Base-by-base conservation (phyloP, 2,888 invertebrate species). In the Tillus elongatus region DNA sequence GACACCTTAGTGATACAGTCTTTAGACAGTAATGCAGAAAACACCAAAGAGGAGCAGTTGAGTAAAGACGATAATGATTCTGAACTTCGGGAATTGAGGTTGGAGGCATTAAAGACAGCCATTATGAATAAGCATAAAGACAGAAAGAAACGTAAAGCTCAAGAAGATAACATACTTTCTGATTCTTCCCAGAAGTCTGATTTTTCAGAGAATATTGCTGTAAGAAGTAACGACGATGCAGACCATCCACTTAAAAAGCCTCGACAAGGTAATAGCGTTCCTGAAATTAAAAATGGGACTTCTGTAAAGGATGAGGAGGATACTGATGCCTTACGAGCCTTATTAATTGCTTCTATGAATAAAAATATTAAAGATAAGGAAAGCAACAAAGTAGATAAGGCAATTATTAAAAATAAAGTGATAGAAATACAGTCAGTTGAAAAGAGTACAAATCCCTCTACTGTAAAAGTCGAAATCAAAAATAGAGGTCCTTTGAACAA, bases 91-190 rank as follows among this genome's bases (percentile, higher is more conserved):
- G 70, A 78, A 47, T 60, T 81, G 32, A 66, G 81, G 46, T 60
- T 77, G 47, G 78, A 75, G 44, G 81, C 80, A 36, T 61, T 81
- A n/a, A 74, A 73, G 48, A 79, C 81, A n/a, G 76, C 80, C 3
- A 63, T 79, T 29, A 51, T 79, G 28, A 79, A 79, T 49, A 79
- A 79, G 58, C 75, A 74, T 39, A 69, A 72, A 45, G 72, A 76
- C 56, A 68, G 74, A 54, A 74, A 74, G 58, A 59, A 57, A 40
- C 47, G 54, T 31, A 61, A 58, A 53, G 48, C 49, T n/a, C 42
- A 44, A 15, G 38, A 44, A 38, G 11, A 9, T 27, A 37, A 34
- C 8, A 3, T 29, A 13, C n/a, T 36, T 12, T 32, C 35, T 11
- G 37, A 44, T 30, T 34, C 13, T 27, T 24, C 31, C 4, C 27